Evolutionary conservation across 2,888 invertebrate genomes (phyloP).

Genomic region (Epinotia ramella): DNA sequence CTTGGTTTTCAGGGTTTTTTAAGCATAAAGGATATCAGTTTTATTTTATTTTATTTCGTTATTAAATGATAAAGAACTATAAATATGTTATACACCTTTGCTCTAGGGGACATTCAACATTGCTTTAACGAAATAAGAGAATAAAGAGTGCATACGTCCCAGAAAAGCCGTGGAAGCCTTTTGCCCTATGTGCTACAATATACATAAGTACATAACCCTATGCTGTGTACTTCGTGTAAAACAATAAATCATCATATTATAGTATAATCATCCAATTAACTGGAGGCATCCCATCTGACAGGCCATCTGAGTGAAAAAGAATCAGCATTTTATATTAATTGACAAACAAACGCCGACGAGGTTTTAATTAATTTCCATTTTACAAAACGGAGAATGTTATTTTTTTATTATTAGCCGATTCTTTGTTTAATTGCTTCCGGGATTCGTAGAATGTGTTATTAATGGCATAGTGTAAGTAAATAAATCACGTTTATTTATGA

Average conservation of each 20-base stretch:
- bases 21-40: too few species aligned
- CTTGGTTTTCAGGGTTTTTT: too few species aligned
- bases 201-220: too few species aligned
- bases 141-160: too few species aligned
- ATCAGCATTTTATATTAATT: slow-evolving; percentile 39
- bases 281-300: slow-evolving; percentile 29
- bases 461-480: background rate
- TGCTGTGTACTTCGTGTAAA: background rate
- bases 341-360: slow-evolving; percentile 38
- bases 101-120: too few species aligned
- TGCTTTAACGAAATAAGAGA: too few species aligned
- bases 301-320: slow-evolving; percentile 31
- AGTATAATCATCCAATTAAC: slow-evolving; percentile 20
- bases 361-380: slow-evolving; percentile 39
- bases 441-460: background rate
- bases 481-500: background rate
- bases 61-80: too few species aligned
- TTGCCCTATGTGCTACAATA: too few species aligned
- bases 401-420: slow-evolving; percentile 32
- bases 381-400: slow-evolving; percentile 31
- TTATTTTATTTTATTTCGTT: too few species aligned
- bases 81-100: too few species aligned
- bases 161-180: too few species aligned
- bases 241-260: slow-evolving; percentile 25
- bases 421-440: slow-evolving; percentile 35